These are phyloP conservation scores for Pseudorectes ferrugineus DNA, from an alignment of 2,113 vertebrate genomes.

Conservation along the genomic window DNA sequence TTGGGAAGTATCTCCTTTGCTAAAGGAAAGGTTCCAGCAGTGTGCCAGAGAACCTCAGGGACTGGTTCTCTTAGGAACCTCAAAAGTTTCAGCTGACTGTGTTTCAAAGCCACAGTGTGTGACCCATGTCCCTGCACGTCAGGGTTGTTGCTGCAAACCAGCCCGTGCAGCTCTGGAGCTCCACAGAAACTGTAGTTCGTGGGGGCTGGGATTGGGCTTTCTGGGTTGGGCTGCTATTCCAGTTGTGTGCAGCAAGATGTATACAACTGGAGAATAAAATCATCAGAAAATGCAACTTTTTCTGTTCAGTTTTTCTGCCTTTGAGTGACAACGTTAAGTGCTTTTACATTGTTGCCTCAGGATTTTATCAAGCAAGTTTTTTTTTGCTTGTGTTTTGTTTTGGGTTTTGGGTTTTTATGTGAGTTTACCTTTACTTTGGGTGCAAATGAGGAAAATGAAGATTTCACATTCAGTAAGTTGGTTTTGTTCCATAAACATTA, in stretches of 20 bases:
- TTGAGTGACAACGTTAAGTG: neutral
- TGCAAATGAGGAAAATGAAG: neutral
- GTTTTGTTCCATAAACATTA: slow-evolving; percentile 29
- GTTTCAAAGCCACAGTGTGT: neutral
- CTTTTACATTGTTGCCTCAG: neutral
- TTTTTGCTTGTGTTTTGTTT: neutral
- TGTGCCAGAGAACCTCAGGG: neutral
- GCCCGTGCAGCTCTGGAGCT: neutral
- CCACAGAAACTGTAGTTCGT: neutral
- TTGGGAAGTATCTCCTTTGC: neutral
- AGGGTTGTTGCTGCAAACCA: neutral
- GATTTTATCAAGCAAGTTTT: neutral
- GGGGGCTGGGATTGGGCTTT: neutral
- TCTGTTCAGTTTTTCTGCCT: neutral
- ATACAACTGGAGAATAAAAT: neutral
- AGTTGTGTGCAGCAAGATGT: neutral
- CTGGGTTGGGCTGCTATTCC: neutral
- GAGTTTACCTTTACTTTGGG: neutral
- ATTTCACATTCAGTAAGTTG: neutral
- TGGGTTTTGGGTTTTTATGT: fast-evolving
- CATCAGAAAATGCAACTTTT: neutral
- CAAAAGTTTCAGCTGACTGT: neutral
- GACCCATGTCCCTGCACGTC: neutral
- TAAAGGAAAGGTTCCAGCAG: neutral
- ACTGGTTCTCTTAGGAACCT: neutral